These are phyloP conservation scores for Vulpes vulpes DNA, from an alignment of 2,113 vertebrate species.

Conservation along the genomic window DNA sequence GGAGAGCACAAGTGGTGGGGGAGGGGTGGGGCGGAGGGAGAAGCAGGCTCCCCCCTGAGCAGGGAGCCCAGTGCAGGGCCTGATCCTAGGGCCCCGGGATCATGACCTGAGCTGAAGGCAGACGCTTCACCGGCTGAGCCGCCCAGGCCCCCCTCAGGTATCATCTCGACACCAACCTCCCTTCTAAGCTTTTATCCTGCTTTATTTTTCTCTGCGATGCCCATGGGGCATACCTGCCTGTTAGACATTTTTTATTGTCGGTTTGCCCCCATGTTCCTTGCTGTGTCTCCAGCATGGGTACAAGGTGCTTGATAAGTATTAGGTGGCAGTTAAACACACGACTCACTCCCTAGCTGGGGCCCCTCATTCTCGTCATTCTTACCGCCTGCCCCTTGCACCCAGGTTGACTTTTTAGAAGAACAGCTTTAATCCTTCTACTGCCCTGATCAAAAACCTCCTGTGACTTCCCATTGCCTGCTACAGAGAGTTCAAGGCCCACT, in stretches of 20 bases:
- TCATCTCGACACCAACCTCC: background rate
- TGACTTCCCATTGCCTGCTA: background rate
- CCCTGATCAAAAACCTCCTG: background rate
- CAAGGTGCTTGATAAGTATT: background rate
- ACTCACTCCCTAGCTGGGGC: background rate
- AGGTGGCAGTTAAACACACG: background rate
- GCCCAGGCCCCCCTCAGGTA: no score
- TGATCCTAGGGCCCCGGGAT: no score
- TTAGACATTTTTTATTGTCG: background rate
- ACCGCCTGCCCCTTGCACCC: background rate
- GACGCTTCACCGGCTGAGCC: no score
- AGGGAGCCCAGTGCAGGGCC: no score
- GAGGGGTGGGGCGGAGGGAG: no score
- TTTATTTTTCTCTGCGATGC: background rate
- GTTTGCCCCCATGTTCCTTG: fast-evolving
- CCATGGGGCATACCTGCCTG: fast-evolving
- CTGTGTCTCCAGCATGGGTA: fast-evolving
- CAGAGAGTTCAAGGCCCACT: background rate
- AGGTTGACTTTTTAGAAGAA: background rate
- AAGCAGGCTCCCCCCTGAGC: no score
- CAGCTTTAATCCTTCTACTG: no score
- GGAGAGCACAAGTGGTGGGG: no score
- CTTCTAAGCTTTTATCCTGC: background rate
- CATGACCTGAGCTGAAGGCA: no score
- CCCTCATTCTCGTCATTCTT: background rate